These are phyloP conservation scores for Drosophila anomelani DNA, from an alignment of 2,888 invertebrate genomes.

Conservation along the genomic window DNA sequence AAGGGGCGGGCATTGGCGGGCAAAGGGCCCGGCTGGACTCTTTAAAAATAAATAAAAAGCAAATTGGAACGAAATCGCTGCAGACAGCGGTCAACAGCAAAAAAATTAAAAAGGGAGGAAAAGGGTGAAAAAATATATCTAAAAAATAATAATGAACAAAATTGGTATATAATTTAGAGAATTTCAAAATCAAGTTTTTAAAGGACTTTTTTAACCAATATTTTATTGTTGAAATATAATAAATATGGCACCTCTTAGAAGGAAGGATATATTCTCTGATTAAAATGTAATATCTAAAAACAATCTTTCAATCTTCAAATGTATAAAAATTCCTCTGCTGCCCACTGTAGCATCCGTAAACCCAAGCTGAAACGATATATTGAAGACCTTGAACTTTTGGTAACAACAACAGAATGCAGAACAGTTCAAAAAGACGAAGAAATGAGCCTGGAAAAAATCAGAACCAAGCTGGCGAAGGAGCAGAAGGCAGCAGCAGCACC, in stretches of 20 bases:
- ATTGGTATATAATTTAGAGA: neutral
- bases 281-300: neutral
- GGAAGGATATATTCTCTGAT: neutral
- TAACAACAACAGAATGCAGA: conserved; percentile 53
- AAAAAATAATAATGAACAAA: neutral
- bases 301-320: neutral
- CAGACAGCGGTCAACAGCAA: conserved; percentile 19
- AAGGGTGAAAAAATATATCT: neutral
- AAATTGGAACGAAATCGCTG: conserved; percentile 59
- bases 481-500: conserved; percentile 7
- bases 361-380: conserved; percentile 52
- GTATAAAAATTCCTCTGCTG: neutral
- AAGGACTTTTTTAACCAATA: too few relatives aligned
- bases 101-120: neutral
- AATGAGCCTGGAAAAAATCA: conserved; percentile 33
- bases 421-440: conserved; percentile 26
- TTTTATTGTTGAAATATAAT: too few relatives aligned
- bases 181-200: neutral
- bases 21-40: conserved; percentile 48
- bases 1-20: conserved; percentile 27
- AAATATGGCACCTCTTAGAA: too few relatives aligned
- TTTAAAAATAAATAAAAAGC: conserved; percentile 31
- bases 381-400: conserved; percentile 74
- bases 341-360: conserved; percentile 5
- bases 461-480: conserved; percentile 19